Conservation (phyloP, 2,888 invertebrate genomes). For the Thyatira batis region DNA sequence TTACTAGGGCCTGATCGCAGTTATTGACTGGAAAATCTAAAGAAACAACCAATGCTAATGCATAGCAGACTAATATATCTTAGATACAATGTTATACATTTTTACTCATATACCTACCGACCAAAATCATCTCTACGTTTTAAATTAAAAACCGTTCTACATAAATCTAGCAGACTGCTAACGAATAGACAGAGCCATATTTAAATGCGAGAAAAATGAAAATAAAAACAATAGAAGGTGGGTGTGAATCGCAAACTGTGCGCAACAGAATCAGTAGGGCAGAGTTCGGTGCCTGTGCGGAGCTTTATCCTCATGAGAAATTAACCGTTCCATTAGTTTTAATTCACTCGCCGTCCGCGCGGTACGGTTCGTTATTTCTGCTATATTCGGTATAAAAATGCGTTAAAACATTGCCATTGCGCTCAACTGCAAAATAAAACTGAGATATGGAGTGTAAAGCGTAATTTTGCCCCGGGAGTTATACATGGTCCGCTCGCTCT, state of each 20-base stretch:
- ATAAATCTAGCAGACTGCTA: background rate
- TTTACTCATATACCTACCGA: too few relatives aligned
- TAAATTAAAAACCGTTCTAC: background rate
- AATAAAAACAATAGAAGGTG: slow-evolving; percentile 10
- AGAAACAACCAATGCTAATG: too few relatives aligned
- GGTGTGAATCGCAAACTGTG: slow-evolving; percentile 24
- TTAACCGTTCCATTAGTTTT: slow-evolving; percentile 81
- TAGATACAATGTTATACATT: too few relatives aligned
- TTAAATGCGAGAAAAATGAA: background rate
- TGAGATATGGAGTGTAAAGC: slow-evolving; percentile 48
- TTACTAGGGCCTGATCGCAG: background rate
- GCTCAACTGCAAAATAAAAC: slow-evolving; percentile 55
- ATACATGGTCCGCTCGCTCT: slow-evolving; percentile 23
- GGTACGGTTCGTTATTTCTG: slow-evolving; percentile 68
- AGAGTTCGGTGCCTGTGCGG: slow-evolving; percentile 45
- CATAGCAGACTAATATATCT: too few relatives aligned
- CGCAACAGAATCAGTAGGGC: slow-evolving; percentile 52
- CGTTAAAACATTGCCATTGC: slow-evolving; percentile 58
- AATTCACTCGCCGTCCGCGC: slow-evolving; percentile 72
- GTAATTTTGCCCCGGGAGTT: slow-evolving; percentile 33
- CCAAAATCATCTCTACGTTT: too few relatives aligned
- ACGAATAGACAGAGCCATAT: background rate
- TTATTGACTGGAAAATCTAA: too few relatives aligned
- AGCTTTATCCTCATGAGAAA: slow-evolving; percentile 80
- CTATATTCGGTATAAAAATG: slow-evolving; percentile 69